Evolutionary conservation across 2,113 vertebrate species (phyloP).

Genomic region (Zosterops japonicus): DNA sequence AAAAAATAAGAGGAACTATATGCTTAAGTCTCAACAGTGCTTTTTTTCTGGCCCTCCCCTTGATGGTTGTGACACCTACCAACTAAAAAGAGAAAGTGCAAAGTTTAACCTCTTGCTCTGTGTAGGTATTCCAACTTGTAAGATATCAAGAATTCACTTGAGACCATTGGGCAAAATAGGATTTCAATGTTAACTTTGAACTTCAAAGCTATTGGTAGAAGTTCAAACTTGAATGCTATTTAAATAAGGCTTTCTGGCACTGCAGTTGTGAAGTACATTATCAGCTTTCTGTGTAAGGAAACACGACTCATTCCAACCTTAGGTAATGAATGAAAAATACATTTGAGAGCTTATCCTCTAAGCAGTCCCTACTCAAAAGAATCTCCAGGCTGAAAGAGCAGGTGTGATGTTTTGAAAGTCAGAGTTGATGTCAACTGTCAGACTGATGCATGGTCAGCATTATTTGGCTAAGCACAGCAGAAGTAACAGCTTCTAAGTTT

Average conservation of each 20-base stretch:
- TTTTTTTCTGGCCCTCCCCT: background rate
- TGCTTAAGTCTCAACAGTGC: background rate
- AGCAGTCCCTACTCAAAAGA: background rate
- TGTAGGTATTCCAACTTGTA: conserved; percentile 5
- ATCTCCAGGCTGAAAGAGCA: conserved; percentile 18
- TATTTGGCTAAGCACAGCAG: background rate
- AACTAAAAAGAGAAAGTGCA: conserved; percentile 21
- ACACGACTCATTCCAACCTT: conserved; percentile 32
- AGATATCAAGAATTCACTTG: conserved; percentile 33
- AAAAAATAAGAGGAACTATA: background rate
- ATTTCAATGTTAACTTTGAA: conserved; percentile 60
- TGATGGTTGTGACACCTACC: background rate
- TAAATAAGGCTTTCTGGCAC: conserved; percentile 42
- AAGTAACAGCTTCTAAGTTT: background rate
- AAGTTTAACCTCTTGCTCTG: conserved; percentile 5
- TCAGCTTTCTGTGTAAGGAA: conserved; percentile 56
- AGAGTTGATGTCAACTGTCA: background rate
- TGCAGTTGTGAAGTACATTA: conserved; percentile 35
- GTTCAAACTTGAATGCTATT: conserved; percentile 55
- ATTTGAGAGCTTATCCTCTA: background rate
- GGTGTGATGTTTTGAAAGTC: conserved; percentile 9
- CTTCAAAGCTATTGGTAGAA: conserved; percentile 58
- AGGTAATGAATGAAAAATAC: conserved; percentile 53
- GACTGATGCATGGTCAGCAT: background rate
- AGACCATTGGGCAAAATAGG: conserved; percentile 2